Evolutionary conservation across 1,140 invertebrate species (phyloP), one percentile per base, ranked within the genome.

Genomic region (Andricus grossulariae): DNA sequence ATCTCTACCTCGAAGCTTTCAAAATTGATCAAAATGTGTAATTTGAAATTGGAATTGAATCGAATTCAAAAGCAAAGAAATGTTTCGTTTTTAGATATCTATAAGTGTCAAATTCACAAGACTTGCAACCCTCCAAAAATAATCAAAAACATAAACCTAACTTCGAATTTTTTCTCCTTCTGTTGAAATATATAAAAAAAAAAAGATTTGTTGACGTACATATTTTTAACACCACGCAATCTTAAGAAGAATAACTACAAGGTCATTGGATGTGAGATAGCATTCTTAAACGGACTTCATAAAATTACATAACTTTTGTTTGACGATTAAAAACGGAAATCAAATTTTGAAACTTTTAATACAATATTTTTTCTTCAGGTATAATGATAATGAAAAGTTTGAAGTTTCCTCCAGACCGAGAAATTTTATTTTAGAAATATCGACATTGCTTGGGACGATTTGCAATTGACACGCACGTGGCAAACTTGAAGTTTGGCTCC

Each of bases 381-480:
- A 66, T 66, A 6, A 7, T n/a, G 15, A 66, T 39, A 66, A 32
- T 6, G 5, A 60, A 25, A 15, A 66, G n/a, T 66, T 66, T 66
- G 25, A 16, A 25, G n/a, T 66, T 66, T 66, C 25, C 60, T n/a
- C 39, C 16, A 16, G 39, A 32, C 32, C 39, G 15, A 66, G 32
- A n/a, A 16, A 32, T 5, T 60, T 60, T 32, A 25, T 66, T 66
- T 66, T 10, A 45, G 45, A 39, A 66, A 66, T 66, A 66, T 45
- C n/a, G 32, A n/a, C 45, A 66, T 66, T 25, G 39, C 60, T 7
- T 13, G 32, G 15, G 32, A 45, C 60, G 13, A 66, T 45, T 66
- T 66, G 15, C 60, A 66, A 66, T n/a, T 66, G 60, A 39, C 60
- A 66, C 60, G 60, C 60, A 66, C 60, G 60, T 66, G 60, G 60